Evolutionary conservation across 2,113 vertebrate genomes (phyloP), one percentile per base, ranked within the genome.

Genomic region (Mugil cephalus): DNA sequence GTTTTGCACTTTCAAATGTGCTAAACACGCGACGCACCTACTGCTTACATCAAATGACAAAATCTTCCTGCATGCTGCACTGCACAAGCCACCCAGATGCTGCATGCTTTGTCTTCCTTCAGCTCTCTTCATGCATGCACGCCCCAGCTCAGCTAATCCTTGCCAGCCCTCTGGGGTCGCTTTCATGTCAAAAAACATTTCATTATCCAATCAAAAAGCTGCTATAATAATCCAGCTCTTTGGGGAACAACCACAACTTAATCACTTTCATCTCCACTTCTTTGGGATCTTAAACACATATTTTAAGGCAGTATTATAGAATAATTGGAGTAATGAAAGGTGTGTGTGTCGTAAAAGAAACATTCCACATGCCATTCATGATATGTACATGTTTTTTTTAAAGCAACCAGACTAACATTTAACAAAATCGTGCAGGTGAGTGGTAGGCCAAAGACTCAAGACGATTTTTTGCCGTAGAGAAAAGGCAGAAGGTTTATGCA

Each of bases 141-240:
- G 63, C 34, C 35, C 15, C 8, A 36, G 11, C 59, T 40, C 19
- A 55, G 39, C 60, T 55, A 50, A n/a, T 45, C 18, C 53, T 13
- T 30, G 56, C 55, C 21, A 45, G 46, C 62, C 80, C 69, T 54
- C 42, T 45, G 68, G 60, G 60, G 45, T 17, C 10, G 18, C 73
- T 79, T 81, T 67, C 45, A 77, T 35, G 74, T 61, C 4, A 34
- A 63, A n/a, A 81, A 87, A 62, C 69, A 79, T 64, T 77, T 69
- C 61, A 74, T 81, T 78, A 84, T 54, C 74, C 51, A 74, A 77
- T 79, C 74, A 71, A 39, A 71, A 39, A 78, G 21, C 48, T 53
- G 63, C 47, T 15, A 54, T 45, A 39, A 68, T 64, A 75, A 62
- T 72, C 40, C 45, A n/a, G 43, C 6, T 18, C 75, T 73, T 56